phyloP scores from a whole-genome alignment of 1,140 invertebrate species.

The Globodera rostochiensis region DNA sequence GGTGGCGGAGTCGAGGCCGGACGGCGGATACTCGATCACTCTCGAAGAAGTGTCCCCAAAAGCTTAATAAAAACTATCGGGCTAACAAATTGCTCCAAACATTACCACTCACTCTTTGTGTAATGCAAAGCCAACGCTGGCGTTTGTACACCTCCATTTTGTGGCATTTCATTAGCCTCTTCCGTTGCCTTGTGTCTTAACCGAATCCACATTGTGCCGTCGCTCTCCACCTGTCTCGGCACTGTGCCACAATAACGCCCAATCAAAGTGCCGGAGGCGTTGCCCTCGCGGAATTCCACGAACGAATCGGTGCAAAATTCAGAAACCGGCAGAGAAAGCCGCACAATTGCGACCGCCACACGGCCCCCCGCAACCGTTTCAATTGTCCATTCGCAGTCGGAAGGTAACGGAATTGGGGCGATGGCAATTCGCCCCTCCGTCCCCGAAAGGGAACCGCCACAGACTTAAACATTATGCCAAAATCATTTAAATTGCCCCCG shows the following conservation, averaged over 20 bases:
- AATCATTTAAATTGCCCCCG: slow-evolving; percentile 1
- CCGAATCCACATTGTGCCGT: slow-evolving; percentile 45
- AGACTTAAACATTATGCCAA: slow-evolving; percentile 39
- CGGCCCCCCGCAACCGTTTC: slow-evolving; percentile 29
- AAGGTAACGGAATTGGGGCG: slow-evolving; percentile 15
- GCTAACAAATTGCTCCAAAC: background rate
- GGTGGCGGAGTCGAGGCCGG: background rate
- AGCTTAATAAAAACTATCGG: slow-evolving; percentile 17
- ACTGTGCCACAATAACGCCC: slow-evolving; percentile 47
- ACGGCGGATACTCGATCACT: slow-evolving; percentile 34
- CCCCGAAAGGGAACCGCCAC: slow-evolving; percentile 32
- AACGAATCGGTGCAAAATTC: slow-evolving; percentile 55
- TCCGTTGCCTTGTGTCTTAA: slow-evolving; percentile 22
- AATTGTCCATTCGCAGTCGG: slow-evolving; percentile 45
- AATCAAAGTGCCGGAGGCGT: slow-evolving; percentile 44
- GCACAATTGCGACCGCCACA: slow-evolving; percentile 31
- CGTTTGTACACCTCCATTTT: background rate
- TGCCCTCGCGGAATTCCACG: slow-evolving; percentile 49
- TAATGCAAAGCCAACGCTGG: slow-evolving; percentile 13
- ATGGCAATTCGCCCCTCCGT: slow-evolving; percentile 22
- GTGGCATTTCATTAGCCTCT: slow-evolving; percentile 1
- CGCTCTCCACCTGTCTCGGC: slow-evolving; percentile 10
- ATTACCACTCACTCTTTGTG: background rate
- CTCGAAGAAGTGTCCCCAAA: slow-evolving; percentile 36
- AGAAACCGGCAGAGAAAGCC: slow-evolving; percentile 32